A percentile compares a stretch with the other conserved stretches of the same genome.
Conservation (phyloP, 2,113 vertebrate species). For the Mormyrus lacerda region DNA sequence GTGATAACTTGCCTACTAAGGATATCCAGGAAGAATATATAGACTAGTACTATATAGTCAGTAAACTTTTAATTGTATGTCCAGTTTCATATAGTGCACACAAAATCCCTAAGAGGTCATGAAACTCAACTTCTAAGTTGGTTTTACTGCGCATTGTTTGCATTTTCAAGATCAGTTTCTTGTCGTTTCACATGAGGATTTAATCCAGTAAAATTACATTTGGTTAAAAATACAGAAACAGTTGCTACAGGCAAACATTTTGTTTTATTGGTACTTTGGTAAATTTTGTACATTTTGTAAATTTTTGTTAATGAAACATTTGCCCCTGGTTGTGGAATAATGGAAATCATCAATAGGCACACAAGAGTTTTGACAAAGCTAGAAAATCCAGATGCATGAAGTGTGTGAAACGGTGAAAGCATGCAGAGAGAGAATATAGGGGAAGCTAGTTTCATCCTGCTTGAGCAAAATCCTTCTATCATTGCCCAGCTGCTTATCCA, state of each 20-base stretch:
- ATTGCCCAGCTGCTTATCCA: not conserved
- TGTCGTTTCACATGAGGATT: not conserved
- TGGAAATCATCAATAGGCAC: not conserved
- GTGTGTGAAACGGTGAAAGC: not conserved
- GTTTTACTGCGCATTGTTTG: not conserved
- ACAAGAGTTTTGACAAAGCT: not conserved
- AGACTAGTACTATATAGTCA: not conserved
- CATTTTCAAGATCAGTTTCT: not conserved
- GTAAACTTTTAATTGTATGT: not conserved
- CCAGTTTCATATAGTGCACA: not conserved
- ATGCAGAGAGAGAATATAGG: not conserved
- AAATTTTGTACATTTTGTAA: not conserved
- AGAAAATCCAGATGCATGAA: not conserved
- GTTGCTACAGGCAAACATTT: not conserved
- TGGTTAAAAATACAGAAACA: not conserved
- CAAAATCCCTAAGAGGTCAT: not conserved
- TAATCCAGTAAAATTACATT: not conserved
- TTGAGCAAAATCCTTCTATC: not conserved
- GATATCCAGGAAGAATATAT: not conserved
- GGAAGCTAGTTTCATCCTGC: not conserved
- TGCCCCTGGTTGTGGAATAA: not conserved
- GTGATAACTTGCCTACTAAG: not conserved
- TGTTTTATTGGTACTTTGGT: not conserved
- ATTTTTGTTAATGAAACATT: not conserved
- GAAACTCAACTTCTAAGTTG: not conserved